phyloP scores from a whole-genome alignment of 2,888 invertebrate species.

The Sturmia bella region DNA sequence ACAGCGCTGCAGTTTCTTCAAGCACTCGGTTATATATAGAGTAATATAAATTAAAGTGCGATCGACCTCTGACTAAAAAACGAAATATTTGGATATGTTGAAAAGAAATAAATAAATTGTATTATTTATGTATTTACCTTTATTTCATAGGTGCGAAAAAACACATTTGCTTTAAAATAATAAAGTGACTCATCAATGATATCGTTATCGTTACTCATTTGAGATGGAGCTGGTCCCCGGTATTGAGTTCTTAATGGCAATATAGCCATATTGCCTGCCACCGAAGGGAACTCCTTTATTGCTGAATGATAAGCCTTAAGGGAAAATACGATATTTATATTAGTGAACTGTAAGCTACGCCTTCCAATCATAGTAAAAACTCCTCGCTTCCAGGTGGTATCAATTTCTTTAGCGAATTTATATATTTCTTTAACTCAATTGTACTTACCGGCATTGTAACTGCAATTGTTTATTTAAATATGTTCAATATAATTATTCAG shows the following conservation, averaged over 20 bases:
- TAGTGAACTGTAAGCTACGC: not conserved
- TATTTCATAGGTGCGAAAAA: constrained; percentile 99
- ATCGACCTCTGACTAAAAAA: constrained; percentile 95
- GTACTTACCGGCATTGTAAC: constrained; percentile 62
- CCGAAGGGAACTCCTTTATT: constrained; percentile 87
- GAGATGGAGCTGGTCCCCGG: constrained; percentile 93
- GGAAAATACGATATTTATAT: not conserved
- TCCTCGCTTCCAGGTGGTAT: constrained; percentile 23
- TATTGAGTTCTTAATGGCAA: constrained; percentile 94
- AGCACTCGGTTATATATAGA: constrained; percentile 97
- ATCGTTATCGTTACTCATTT: constrained; percentile 88
- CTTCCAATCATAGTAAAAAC: constrained; percentile 3
- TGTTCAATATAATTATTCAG: constrained; percentile 1
- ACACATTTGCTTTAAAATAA: constrained; percentile 99
- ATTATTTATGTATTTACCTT: constrained; percentile 85
- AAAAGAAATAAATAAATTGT: not conserved
- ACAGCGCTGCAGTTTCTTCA: constrained; percentile 96
- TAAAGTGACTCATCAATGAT: constrained; percentile 98
- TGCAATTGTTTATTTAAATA: not conserved
- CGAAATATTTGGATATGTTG: constrained; percentile 75
- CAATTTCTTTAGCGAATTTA: not conserved
- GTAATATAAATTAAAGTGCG: constrained; percentile 98
- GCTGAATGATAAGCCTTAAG: constrained; percentile 97
- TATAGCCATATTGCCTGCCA: constrained; percentile 95
- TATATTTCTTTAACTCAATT: not conserved